Base-by-base conservation (phyloP, 2,888 invertebrate genomes). In the Plemyria rubiginata region DNA sequence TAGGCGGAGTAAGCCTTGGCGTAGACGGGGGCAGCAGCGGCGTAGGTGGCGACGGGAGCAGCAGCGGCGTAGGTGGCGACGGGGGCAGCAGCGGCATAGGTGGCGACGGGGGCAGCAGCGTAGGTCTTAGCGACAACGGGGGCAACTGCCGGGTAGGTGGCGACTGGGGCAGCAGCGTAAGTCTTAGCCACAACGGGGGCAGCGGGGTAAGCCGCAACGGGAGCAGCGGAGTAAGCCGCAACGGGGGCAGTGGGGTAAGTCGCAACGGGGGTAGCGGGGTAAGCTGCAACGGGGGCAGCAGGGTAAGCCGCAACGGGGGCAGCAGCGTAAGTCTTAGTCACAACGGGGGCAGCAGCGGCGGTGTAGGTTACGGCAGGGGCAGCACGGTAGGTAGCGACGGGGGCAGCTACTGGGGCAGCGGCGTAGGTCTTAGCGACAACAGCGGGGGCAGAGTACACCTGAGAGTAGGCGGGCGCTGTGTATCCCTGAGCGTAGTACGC, bases 1-100 rank as follows among this genome's bases (percentile, higher is more conserved):
- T 67, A 67, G 7, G 79, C 50, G 28, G 75, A 66, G 54, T 73
- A 74, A 50, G 70, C 62, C 60, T 55, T 68, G 29, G 75, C 65
- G 61, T 61, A 61, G 48, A 62, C 55, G 49, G 65, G 62, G 52
- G 58, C 54, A n/a, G n/a, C 22, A 22, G 22, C 22, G 22, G 22
- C 2, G 22, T 22, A 22, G n/a, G n/a, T n/a, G 2, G 22, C 22
- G 3, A 22, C 22, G 3, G 2, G 1, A 3, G 22, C 22, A 22
- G n/a, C n/a, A n/a, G 22, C 22, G 22, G 22, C 2, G 22, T 22
- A 22, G 3, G 22, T 3, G 2, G 22, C 22, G 3, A 22, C 22
- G 22, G 22, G 22, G 22, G 22, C 22, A 22, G 22, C 22, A 22
- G 22, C 1, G 22, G n/a, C n/a, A n/a, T n/a, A n/a, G n/a, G n/a